Base-by-base conservation (phyloP, 2,113 vertebrate genomes). In the Melanotaenia duboulayi region DNA sequence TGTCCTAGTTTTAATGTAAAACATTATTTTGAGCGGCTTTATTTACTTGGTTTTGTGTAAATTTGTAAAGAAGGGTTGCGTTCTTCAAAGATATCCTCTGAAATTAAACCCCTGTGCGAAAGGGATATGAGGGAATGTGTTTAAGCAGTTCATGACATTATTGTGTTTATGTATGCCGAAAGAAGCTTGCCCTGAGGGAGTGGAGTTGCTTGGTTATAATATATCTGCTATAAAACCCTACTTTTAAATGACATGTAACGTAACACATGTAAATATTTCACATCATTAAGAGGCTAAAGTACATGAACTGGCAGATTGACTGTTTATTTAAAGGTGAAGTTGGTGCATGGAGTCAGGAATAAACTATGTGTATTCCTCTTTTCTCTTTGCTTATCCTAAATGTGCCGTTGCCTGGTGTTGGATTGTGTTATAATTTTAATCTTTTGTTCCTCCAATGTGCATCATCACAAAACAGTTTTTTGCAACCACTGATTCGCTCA, bases 191-290 rank as follows among this genome's bases (percentile, higher is more conserved):
- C 71, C 71, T 74, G 71, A 65, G 74, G 83, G 73, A 76, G 44
- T 14, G 56, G 39, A 24, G 51, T 48, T 79, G 16, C 28, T 60
- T 37, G 25, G 54, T 66, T 72, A 23, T 56, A 68, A 69, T 44
- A 37, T 48, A 50, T 28, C n/a, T 9, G 50, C 71, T 58, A 71
- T 88, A 65, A 86, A 90, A 56, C 52, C 68, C 74, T 72, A 35
- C 1, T 35, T 3, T 35, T 35, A 7, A n/a, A n/a, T n/a, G n/a
- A n/a, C n/a, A n/a, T n/a, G n/a, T n/a, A n/a, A n/a, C n/a, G n/a
- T n/a, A n/a, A n/a, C n/a, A n/a, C n/a, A n/a, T n/a, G n/a, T 10
- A 2, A 40, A 40, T 40, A 11, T 40, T 12, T 1, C 10, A 11
- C 12, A 12, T 40, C 39, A 40, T 10, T 40, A 40, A 39, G 8